Conservation (phyloP, 1,140 invertebrate species). For the Hycleus phaleratus region DNA sequence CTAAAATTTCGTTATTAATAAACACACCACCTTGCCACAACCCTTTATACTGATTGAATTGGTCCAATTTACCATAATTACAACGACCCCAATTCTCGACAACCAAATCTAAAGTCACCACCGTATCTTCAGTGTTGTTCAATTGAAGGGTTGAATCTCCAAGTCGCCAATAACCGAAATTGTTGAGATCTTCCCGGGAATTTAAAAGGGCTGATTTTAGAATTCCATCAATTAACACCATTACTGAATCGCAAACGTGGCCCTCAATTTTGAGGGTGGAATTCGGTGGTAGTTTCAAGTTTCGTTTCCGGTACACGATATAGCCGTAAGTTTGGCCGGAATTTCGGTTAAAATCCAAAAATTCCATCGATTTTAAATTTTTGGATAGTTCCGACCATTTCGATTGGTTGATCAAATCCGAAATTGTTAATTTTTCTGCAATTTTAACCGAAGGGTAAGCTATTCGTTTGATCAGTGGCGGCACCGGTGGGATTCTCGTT, state of each 20-base stretch:
- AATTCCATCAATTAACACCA: constrained; percentile 44
- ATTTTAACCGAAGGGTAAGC: constrained; percentile 2
- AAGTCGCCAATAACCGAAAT: constrained; percentile 44
- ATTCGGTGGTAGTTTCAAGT: constrained; percentile 23
- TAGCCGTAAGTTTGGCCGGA: constrained; percentile 55
- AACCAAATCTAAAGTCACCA: constrained; percentile 45
- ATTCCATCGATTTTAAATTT: constrained; percentile 46
- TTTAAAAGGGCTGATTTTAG: constrained; percentile 37
- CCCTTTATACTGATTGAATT: constrained; percentile 47
- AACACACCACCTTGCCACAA: constrained; percentile 41
- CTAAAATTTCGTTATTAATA: constrained; percentile 39
- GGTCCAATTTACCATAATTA: constrained; percentile 46
- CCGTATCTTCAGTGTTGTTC: constrained; percentile 8
- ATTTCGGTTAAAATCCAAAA: constrained; percentile 45
- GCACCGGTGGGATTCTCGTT: constrained; percentile 34
- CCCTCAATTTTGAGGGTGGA: constrained; percentile 41
- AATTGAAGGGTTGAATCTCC: constrained; percentile 34
- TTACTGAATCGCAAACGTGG: constrained; percentile 47
- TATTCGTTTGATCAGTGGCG: neutral
- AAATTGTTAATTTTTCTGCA: constrained; percentile 19
- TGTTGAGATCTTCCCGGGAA: constrained; percentile 34
- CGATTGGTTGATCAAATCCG: constrained; percentile 42
- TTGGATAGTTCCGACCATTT: constrained; percentile 33
- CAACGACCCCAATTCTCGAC: constrained; percentile 54
- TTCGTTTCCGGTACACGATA: constrained; percentile 44